A percentile compares a stretch with the other conserved stretches of the same genome.
These are phyloP conservation scores for Dolichallabes microphthalmus DNA, from an alignment of 2,113 vertebrate species.

Conservation along the genomic window DNA sequence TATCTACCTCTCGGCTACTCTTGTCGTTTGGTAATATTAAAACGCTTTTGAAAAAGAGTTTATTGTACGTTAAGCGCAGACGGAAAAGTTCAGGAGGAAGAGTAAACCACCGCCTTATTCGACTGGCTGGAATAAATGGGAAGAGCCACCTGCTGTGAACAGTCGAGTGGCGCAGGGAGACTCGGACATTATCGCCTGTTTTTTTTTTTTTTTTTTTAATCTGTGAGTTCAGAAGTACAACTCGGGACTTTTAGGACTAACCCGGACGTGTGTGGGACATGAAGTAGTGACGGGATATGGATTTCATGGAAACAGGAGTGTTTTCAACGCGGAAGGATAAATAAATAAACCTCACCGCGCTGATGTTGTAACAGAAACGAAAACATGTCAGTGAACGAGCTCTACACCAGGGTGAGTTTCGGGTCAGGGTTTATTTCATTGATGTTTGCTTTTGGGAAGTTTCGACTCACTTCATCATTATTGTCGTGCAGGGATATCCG, in stretches of 20 bases:
- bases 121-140: conserved; percentile 22
- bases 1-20: not conserved
- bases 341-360: not conserved
- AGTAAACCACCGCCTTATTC: not conserved
- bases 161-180: conserved; percentile 27
- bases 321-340: conserved; percentile 19
- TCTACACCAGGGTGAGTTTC: conserved; percentile 73
- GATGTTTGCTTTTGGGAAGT: not conserved
- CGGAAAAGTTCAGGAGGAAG: not conserved
- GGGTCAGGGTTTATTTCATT: not conserved
- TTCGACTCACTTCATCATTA: not conserved
- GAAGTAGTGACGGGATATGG: conserved; percentile 29
- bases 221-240: conserved; percentile 32
- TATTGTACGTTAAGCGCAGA: not conserved
- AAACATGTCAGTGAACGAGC: conserved; percentile 73
- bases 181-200: not conserved
- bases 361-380: conserved; percentile 36
- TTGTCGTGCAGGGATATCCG: not conserved
- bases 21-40: not conserved
- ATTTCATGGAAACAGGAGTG: conserved; percentile 28
- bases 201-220: no score
- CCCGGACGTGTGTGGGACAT: conserved; percentile 29
- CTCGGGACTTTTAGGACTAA: conserved; percentile 21
- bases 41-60: not conserved
- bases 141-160: conserved; percentile 51